Conservation (phyloP, 2,113 vertebrate genomes). For the Ceyx margarethae region DNA sequence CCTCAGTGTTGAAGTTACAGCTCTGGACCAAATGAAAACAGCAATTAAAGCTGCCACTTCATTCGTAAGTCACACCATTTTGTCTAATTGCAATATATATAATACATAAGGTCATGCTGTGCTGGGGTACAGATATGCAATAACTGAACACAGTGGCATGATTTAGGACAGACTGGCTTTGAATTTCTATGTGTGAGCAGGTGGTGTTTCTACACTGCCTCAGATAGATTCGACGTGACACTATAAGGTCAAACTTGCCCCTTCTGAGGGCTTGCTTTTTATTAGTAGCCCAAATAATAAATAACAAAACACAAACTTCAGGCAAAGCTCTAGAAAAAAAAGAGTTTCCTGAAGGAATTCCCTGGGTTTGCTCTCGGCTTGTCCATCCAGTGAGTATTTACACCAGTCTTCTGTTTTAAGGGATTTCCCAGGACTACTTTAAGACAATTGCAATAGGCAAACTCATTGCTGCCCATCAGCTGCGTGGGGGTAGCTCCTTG, state of each 20-base stretch:
- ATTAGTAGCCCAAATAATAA: slow-evolving; percentile 62
- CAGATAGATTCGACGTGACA: slow-evolving; percentile 68
- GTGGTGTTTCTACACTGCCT: slow-evolving; percentile 69
- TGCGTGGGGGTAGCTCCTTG: background rate
- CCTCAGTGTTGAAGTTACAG: slow-evolving; percentile 31
- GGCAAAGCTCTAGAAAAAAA: background rate
- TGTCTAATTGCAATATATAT: slow-evolving; percentile 73
- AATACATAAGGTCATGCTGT: slow-evolving; percentile 74
- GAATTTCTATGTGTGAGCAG: slow-evolving; percentile 70
- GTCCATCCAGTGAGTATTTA: background rate
- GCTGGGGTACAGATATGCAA: slow-evolving; percentile 71
- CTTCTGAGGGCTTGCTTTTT: slow-evolving; percentile 60
- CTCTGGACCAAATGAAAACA: slow-evolving; percentile 61
- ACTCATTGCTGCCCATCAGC: background rate
- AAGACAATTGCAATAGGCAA: background rate
- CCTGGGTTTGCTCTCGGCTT: slow-evolving; percentile 17
- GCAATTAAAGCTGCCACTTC: slow-evolving; percentile 70
- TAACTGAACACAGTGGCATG: slow-evolving; percentile 69
- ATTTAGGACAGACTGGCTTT: slow-evolving; percentile 70
- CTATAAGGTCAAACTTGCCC: slow-evolving; percentile 70
- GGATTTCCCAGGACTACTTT: background rate
- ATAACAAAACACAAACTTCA: slow-evolving; percentile 52
- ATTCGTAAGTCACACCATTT: slow-evolving; percentile 70
- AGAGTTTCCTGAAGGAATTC: slow-evolving; percentile 34
- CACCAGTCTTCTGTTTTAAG: background rate